These are phyloP conservation scores for Actenoides lindsayi DNA, from an alignment of 2,113 vertebrate species.

Conservation along the genomic window DNA sequence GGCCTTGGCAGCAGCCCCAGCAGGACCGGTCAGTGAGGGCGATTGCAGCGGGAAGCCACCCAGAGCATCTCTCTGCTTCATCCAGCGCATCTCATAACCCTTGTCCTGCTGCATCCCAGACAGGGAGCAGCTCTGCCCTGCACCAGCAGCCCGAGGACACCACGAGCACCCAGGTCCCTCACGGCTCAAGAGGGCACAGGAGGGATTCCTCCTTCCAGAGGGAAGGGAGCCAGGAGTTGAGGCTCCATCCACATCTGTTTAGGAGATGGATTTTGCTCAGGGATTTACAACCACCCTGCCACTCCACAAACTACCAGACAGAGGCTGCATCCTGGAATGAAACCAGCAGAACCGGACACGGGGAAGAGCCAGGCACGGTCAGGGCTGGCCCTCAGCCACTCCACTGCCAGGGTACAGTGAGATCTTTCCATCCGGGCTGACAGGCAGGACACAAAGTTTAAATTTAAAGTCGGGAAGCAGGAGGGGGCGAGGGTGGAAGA, in stretches of 20 bases:
- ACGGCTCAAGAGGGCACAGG: fast-evolving
- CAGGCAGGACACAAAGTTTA: neutral
- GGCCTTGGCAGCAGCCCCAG: neutral
- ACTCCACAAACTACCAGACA: fast-evolving
- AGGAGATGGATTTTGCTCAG: neutral
- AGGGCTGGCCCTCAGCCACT: neutral
- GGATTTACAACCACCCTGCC: fast-evolving
- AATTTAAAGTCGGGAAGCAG: neutral
- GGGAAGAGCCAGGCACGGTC: neutral
- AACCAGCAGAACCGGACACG: neutral
- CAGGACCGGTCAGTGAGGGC: neutral
- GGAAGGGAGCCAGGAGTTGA: fast-evolving
- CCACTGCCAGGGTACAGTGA: neutral
- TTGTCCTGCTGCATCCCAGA: neutral
- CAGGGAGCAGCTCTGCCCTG: neutral
- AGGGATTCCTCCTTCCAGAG: neutral
- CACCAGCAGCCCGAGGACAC: neutral
- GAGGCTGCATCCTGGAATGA: fast-evolving
- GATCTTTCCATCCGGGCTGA: neutral
- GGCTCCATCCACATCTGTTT: neutral
- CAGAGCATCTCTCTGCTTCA: neutral
- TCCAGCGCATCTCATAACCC: fast-evolving
- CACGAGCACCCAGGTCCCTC: neutral
- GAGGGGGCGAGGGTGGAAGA: neutral
- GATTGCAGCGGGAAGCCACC: fast-evolving